phyloP scores from a whole-genome alignment of 1,140 invertebrate genomes.

The Watersipora subatra region DNA sequence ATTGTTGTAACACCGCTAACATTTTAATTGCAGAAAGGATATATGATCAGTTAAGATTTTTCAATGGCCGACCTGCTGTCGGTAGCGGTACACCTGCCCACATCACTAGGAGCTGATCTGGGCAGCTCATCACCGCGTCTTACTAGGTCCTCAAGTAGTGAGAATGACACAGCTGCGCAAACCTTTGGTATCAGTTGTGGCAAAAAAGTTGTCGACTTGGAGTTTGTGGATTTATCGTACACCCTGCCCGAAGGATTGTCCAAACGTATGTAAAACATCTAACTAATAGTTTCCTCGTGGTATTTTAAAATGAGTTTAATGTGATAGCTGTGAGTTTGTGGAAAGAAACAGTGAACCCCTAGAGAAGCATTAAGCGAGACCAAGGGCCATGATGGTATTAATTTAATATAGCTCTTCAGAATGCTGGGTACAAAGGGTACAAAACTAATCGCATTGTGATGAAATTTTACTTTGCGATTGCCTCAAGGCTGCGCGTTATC shows the following conservation, averaged over 20 bases:
- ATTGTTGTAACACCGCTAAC: no score
- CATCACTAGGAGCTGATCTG: constrained; percentile 11
- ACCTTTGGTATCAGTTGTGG: constrained; percentile 8
- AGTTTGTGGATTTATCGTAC: constrained; percentile 69
- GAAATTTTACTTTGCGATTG: no score
- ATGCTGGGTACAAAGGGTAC: no score
- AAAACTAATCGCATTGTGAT: no score
- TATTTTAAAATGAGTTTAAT: not conserved
- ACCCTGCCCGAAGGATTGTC: constrained; percentile 62
- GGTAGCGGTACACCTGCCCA: constrained; percentile 30
- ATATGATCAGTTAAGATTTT: no score
- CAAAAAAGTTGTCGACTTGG: constrained; percentile 69
- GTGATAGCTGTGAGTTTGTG: no score
- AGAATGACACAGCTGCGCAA: not conserved
- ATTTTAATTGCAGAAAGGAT: no score
- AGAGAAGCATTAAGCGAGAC: no score
- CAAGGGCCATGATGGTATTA: no score
- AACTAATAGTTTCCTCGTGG: not conserved
- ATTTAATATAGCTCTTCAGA: no score
- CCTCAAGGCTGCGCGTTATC: no score
- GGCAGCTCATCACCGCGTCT: constrained; percentile 5
- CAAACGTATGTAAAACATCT: constrained; percentile 45
- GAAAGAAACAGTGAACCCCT: no score
- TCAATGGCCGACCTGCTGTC: constrained; percentile 30
- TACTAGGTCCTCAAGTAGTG: constrained; percentile 4